Evolutionary conservation across 2,888 invertebrate species (phyloP), one percentile per base, ranked within the genome.

Genomic region (Synanthedon vespiformis): DNA sequence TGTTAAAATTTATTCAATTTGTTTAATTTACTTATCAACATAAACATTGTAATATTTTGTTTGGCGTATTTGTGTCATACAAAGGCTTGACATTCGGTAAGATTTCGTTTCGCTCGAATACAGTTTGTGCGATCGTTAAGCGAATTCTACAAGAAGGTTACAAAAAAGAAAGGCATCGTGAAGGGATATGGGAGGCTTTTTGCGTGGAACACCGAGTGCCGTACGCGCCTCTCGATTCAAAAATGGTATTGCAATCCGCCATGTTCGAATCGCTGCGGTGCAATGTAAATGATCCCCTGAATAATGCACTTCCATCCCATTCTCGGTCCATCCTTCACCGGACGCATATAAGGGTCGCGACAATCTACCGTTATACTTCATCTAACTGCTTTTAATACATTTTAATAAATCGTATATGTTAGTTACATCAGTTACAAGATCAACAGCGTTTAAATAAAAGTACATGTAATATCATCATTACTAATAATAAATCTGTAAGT

Each of bases 221-320:
- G 65, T 61, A 74, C 82, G 77, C 72, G 76, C 74, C 75, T 61
- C 61, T 58, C 51, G 51, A 67, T 68, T 77, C 86, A 61, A 79
- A 86, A 77, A 85, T 69, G 86, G 85, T 74, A 73, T 63, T 72
- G 75, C 78, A 66, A 70, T 72, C 80, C 79, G 63, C 77, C 80
- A 70, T 80, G 78, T 80, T 74, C 72, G 71, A 70, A 62, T 72
- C 74, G 60, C 67, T 58, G 72, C 82, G 78, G 5, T 16, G 18
- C 48, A 12, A 85, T 85, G 86, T 84, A 85, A 85, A 86, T 83
- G 85, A 83, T 86, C 85, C 77, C 77, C 75, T 80, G 82, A 82
- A 83, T 84, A 83, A 84, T 84, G 82, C 81, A 44, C 44, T 44
- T 14, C 44, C 14, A 79, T 82, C 77, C 84, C 85, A 78, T 84